Base-by-base conservation (phyloP, 92 coral and sea anemone genomes). In the Zoanthus sansibaricus region DNA sequence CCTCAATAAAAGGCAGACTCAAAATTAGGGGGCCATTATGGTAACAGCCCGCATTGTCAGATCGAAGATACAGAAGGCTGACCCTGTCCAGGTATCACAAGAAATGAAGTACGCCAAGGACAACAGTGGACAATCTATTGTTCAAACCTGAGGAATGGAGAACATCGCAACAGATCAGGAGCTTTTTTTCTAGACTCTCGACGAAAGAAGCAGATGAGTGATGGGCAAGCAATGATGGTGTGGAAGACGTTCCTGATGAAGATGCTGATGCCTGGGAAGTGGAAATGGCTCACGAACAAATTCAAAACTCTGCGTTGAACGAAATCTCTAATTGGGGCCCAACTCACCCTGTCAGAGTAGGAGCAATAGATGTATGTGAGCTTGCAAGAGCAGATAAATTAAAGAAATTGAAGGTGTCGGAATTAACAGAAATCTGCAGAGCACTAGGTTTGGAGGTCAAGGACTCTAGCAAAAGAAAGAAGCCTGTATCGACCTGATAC, bases 41-140 rank as follows among this genome's bases (percentile, higher is more conserved):
- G 58, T 90, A 90, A 56, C 93, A 90, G 8, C 87, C 90, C 1
- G 93, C 93, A 31, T 90, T 86, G 83, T 90, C 93, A 33, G 93
- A 90, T 18, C 93, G n/a, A 20, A 89, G 61, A 55, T 69, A 90
- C 42, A 37, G 14, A 89, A 89, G 72, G 88, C 80, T 4, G 74
- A 83, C 32, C 88, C 91, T 9, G 31, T 76, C 1, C 33, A 84
- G 69, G 88, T 89, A 8, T 61, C 84, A 10, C 48, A 25, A 18
- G 79, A 83, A 62, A 75, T 89, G 91, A 83, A 86, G 71, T 58
- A 47, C 45, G 82, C 51, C 21, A 84, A 89, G 74, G 92, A 88
- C 76, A 86, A 37, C 21, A 76, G 48, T 21, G 84, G 88, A 20
- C 79, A 71, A 71, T 12, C 71, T 56, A 20, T 31, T 78, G 77